Conservation (phyloP, 2,797 vertebrate species). For the Numenius phaeopus region DNA sequence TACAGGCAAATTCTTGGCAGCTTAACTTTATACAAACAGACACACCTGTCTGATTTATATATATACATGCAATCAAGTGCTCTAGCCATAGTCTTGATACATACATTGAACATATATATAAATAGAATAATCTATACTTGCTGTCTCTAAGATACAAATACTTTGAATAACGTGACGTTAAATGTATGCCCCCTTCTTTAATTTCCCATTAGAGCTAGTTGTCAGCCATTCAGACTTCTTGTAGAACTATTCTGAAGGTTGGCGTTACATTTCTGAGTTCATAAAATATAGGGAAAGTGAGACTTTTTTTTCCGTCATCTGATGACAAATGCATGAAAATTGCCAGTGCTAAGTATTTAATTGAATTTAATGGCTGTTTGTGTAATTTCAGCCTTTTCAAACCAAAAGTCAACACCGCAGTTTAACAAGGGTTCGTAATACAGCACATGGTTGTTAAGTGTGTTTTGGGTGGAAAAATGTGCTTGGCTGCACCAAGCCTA, state of each 20-base stretch:
- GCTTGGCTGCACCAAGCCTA: not conserved
- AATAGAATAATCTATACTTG: not conserved
- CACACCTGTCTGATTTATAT: conserved; percentile 19
- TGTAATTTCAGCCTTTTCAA: not conserved
- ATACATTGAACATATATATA: not conserved
- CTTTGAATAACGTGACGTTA: not conserved
- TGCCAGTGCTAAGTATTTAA: not conserved
- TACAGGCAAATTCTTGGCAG: conserved; percentile 17
- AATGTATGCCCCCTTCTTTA: not conserved
- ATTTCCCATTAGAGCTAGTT: not conserved
- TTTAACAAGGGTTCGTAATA: not conserved
- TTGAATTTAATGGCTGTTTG: not conserved
- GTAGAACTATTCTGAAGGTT: not conserved
- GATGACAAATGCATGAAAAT: not conserved
- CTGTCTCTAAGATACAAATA: not conserved
- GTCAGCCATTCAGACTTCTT: not conserved
- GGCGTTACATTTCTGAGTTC: not conserved
- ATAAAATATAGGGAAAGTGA: not conserved
- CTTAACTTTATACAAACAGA: not conserved
- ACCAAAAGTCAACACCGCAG: not conserved
- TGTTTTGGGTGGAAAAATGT: not conserved
- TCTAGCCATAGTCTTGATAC: not conserved
- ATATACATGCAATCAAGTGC: not conserved
- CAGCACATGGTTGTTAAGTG: not conserved
- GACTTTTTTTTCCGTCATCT: not conserved